phyloP scores from a whole-genome alignment of 2,797 vertebrate genomes.

The Hippocampus kuda region DNA sequence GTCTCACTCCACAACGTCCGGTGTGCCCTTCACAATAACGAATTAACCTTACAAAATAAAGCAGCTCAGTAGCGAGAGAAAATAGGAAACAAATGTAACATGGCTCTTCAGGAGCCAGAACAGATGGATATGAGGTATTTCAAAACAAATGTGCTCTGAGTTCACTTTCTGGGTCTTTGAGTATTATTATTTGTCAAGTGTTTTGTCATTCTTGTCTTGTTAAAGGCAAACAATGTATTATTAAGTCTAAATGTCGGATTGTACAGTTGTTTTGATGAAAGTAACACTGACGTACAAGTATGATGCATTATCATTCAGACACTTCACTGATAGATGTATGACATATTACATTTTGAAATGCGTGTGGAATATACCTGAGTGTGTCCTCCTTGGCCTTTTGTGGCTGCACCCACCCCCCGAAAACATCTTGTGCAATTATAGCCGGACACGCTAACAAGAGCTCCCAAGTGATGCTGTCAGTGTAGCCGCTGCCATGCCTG shows the following conservation, averaged over 20 bases:
- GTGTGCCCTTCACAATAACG: too few species aligned
- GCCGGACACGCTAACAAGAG: slow-evolving; percentile 57
- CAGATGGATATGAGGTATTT: too few species aligned
- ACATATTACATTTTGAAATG: neutral
- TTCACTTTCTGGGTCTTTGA: too few species aligned
- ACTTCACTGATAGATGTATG: neutral
- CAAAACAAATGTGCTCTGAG: too few species aligned
- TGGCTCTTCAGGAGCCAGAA: too few species aligned
- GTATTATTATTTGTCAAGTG: neutral
- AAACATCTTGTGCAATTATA: slow-evolving; percentile 55
- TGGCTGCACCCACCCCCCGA: neutral
- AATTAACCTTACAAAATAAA: too few species aligned
- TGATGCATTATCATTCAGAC: neutral
- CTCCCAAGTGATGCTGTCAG: slow-evolving; percentile 57
- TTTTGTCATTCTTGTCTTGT: neutral
- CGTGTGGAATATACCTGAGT: neutral
- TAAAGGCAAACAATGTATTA: neutral
- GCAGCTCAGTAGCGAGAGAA: too few species aligned
- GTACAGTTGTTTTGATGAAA: too few species aligned
- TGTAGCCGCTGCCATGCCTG: slow-evolving; percentile 37
- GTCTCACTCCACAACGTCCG: too few species aligned
- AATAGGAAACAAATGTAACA: too few species aligned
- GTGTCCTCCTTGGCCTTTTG: neutral
- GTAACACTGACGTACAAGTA: neutral
- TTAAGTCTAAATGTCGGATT: too few species aligned